phyloP scores from a whole-genome alignment of 2,113 vertebrate genomes.

The Macquaria australasica region DNA sequence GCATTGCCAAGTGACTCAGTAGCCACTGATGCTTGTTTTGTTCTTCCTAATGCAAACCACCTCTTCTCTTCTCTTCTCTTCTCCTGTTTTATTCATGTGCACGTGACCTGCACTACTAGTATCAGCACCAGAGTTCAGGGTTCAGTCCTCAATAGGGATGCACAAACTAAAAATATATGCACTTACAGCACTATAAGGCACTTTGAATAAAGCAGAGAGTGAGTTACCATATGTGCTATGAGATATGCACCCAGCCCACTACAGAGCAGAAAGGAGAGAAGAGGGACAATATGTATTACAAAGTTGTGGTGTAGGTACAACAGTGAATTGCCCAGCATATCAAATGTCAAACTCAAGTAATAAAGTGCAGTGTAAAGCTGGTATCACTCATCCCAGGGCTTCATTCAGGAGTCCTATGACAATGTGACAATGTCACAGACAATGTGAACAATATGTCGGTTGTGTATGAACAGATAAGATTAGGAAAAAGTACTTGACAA shows the following conservation, averaged over 20 bases:
- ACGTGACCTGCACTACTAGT: not conserved
- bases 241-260: not conserved
- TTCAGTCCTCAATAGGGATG: not conserved
- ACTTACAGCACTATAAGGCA: not conserved
- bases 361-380: too few relatives aligned
- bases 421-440: not conserved
- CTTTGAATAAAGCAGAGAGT: not conserved
- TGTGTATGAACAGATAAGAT: not conserved
- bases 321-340: not conserved
- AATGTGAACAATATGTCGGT: not conserved
- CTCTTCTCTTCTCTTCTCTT: not conserved
- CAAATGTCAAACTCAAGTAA: not conserved
- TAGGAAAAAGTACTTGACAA: not conserved
- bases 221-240: not conserved
- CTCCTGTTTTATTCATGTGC: slow-evolving; percentile 17
- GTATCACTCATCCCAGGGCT: not conserved
- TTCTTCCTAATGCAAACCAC: not conserved
- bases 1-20: not conserved
- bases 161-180: not conserved
- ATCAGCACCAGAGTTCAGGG: not conserved
- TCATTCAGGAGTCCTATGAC: not conserved
- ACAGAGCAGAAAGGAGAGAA: not conserved
- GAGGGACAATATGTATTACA: not conserved
- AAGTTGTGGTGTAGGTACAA: not conserved
- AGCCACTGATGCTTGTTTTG: not conserved